Evolutionary conservation across 2,113 vertebrate genomes (phyloP), one percentile per base, ranked within the genome.

Genomic region (Antechinus flavipes): DNA sequence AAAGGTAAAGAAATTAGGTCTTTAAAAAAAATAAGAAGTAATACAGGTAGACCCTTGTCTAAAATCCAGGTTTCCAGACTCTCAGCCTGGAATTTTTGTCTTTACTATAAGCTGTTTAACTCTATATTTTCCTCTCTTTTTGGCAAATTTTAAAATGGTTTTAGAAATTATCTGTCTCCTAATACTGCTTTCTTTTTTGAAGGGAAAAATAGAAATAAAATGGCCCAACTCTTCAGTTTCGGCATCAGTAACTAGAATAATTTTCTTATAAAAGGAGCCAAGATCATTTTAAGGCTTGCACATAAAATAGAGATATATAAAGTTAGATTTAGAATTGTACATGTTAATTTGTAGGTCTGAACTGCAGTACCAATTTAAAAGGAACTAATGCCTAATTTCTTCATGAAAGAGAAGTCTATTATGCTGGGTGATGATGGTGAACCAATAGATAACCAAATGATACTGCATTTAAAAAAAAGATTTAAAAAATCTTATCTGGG

Each of bases 331-430:
- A 94, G 0, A n/a, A 97, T 90, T 95, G 90, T 92, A 95, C 94
- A 96, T 92, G 94, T 96, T 96, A 98, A 98, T 98, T 94, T 95
- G 96, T 94, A 97, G 95, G 53, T 98, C 89, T 97, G 84, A 96
- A 96, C 24, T 84, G 3, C n/a, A 89, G 47, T 93, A 94, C 90
- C 84, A 94, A 93, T 95, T 97, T 96, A 14, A 97, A 97, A 97
- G 97, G 93, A 97, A 95, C 58, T 95, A 92, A 53, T 89, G 95
- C 49, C 24, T 96, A 97, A 97, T 97, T 97, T 97, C 93, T 95
- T 95, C 89, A 92, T 91, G 94, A 93, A 46, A 97, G 91, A 95
- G 90, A 91, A 97, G 52, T 58, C 89, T 97, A 42, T 96, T 97
- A 97, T 90, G 91, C 91, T 24, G 42, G 93, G 52, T 52, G 94